Evolutionary conservation across 2,888 invertebrate species (phyloP).

Genomic region (Lepetodrilus schrolli): DNA sequence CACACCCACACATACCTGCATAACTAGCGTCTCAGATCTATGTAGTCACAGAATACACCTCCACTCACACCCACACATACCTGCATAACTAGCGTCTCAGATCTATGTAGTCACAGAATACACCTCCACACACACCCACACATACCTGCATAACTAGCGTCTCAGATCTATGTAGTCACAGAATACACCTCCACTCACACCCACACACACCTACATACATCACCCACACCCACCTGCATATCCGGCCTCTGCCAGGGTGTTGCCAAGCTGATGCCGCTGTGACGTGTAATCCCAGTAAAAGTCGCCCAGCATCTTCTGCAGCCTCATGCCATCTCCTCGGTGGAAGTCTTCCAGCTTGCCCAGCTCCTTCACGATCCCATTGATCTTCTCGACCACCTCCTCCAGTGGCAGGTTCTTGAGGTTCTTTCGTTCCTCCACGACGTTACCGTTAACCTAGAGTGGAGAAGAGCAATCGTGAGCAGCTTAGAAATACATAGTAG

Average conservation of each 20-base stretch:
- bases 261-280: constrained; percentile 55
- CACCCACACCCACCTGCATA: constrained; percentile 57
- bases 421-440: constrained; percentile 32
- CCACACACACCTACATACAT: background rate
- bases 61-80: background rate
- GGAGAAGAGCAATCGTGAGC: no score
- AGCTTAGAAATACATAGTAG: no score
- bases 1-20: background rate
- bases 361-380: constrained; percentile 57
- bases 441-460: constrained; percentile 27
- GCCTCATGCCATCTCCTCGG: constrained; percentile 63
- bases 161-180: background rate
- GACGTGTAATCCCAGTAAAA: constrained; percentile 66
- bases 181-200: background rate
- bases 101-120: no score
- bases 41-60: background rate
- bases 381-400: constrained; percentile 55
- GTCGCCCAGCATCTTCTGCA: constrained; percentile 65
- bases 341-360: constrained; percentile 64
- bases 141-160: background rate
- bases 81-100: background rate
- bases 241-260: constrained; percentile 56
- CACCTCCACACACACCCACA: background rate
- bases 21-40: background rate
- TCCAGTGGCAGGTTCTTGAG: constrained; percentile 53